phyloP scores from a whole-genome alignment of 2,888 invertebrate species.

The Apamea crenata region DNA sequence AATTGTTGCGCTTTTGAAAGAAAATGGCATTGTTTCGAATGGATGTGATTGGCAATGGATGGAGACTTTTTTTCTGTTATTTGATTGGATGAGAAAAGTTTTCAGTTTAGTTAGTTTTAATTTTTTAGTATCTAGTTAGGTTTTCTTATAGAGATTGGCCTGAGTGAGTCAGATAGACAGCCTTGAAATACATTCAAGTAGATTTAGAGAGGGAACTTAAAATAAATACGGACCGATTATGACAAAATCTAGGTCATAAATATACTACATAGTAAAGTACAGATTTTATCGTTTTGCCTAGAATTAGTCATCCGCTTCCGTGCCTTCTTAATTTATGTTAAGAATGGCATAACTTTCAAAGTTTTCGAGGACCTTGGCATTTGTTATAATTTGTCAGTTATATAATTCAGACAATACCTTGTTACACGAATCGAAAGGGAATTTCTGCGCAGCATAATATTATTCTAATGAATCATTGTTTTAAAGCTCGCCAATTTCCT shows the following conservation, averaged over 20 bases:
- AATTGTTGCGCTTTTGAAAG: neutral
- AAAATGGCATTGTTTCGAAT: neutral
- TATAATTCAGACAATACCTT: slow-evolving; percentile 1
- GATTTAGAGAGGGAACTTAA: slow-evolving; percentile 50
- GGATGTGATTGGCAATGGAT: neutral
- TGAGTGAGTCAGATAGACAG: slow-evolving; percentile 24
- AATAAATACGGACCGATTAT: slow-evolving; percentile 44
- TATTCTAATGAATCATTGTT: slow-evolving; percentile 34
- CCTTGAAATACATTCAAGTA: slow-evolving; percentile 45
- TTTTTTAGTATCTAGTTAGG: neutral
- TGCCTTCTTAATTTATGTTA: slow-evolving; percentile 13
- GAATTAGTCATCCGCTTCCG: slow-evolving; percentile 30
- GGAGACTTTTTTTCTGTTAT: neutral
- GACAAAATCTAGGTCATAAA: slow-evolving; percentile 37
- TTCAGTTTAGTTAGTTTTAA: neutral
- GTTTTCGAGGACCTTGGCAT: slow-evolving; percentile 30
- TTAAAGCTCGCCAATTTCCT: slow-evolving; percentile 36
- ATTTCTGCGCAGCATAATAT: slow-evolving; percentile 18
- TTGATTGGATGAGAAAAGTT: neutral
- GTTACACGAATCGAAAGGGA: slow-evolving; percentile 5
- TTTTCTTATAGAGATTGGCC: slow-evolving; percentile 10
- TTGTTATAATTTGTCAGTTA: neutral
- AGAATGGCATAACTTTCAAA: slow-evolving; percentile 24
- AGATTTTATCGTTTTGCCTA: slow-evolving; percentile 18
- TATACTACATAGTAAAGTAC: slow-evolving; percentile 23